phyloP scores from a whole-genome alignment of 2,113 vertebrate genomes.

The Phoenicopterus ruber region DNA sequence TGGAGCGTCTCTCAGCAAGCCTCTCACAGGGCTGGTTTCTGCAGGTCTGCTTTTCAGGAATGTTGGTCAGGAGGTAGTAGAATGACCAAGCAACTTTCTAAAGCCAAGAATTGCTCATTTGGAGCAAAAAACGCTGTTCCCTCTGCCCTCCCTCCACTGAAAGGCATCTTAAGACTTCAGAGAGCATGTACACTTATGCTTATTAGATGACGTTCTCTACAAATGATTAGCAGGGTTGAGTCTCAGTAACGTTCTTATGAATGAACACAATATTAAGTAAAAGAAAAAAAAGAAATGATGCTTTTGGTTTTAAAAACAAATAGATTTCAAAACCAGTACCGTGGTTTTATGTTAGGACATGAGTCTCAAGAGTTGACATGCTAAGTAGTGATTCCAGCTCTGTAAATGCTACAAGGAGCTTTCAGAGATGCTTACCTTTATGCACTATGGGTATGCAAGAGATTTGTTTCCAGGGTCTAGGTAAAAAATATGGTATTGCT shows the following conservation, averaged over 20 bases:
- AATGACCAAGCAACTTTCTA: not conserved
- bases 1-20: not conserved
- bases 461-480: not conserved
- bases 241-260: not conserved
- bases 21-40: not conserved
- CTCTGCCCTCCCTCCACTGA: not conserved
- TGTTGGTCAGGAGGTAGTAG: not conserved
- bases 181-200: not conserved
- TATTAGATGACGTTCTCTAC: not conserved
- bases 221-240: not conserved
- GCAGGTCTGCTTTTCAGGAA: not conserved
- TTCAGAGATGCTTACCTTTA: not conserved
- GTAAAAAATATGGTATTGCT: not conserved
- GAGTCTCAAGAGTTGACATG: not conserved
- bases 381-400: not conserved
- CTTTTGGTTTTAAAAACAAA: not conserved
- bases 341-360: not conserved
- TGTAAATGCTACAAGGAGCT: not conserved
- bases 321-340: not conserved
- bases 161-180: not conserved
- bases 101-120: not conserved
- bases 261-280: not conserved
- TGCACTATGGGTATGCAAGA: not conserved
- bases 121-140: not conserved
- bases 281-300: not conserved